These are phyloP conservation scores for Ellobium chinense DNA, from an alignment of 2,888 invertebrate genomes.

Conservation along the genomic window DNA sequence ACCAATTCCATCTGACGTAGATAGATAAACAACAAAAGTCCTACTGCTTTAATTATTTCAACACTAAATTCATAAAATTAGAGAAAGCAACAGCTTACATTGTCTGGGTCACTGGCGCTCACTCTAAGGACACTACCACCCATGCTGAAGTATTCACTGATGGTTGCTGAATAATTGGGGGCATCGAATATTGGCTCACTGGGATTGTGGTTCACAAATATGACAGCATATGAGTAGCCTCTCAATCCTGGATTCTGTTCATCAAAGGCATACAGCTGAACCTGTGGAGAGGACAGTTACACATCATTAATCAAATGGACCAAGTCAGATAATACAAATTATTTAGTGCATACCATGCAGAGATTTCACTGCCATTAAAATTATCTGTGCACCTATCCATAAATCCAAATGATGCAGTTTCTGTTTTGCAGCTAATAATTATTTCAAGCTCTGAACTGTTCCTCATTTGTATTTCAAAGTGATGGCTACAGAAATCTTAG, in stretches of 20 bases:
- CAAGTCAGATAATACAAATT: neutral
- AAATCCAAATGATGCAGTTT: too few relatives aligned
- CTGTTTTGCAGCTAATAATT: too few relatives aligned
- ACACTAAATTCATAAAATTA: too few relatives aligned
- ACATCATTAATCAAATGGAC: neutral
- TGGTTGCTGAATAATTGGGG: conserved; percentile 45
- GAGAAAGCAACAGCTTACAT: too few relatives aligned
- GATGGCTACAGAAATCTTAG: too few relatives aligned
- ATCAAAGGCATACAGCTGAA: conserved; percentile 69
- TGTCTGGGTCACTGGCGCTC: conserved; percentile 62
- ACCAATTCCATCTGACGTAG: too few relatives aligned
- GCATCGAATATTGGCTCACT: conserved; percentile 61
- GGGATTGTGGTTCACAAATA: conserved; percentile 71
- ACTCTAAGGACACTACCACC: conserved; percentile 54
- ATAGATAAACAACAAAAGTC: too few relatives aligned
- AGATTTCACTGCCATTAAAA: neutral
- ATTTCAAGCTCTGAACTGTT: too few relatives aligned
- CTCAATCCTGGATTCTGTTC: conserved; percentile 62
- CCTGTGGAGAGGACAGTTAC: conserved; percentile 51
- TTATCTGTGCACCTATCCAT: too few relatives aligned
- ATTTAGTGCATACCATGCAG: neutral
- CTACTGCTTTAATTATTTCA: too few relatives aligned
- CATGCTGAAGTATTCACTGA: conserved; percentile 53
- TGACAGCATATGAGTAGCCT: conserved; percentile 58
- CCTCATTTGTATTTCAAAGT: too few relatives aligned